Base-by-base conservation (phyloP, 2,797 vertebrate species). In the Pseudochaenichthys georgianus region DNA sequence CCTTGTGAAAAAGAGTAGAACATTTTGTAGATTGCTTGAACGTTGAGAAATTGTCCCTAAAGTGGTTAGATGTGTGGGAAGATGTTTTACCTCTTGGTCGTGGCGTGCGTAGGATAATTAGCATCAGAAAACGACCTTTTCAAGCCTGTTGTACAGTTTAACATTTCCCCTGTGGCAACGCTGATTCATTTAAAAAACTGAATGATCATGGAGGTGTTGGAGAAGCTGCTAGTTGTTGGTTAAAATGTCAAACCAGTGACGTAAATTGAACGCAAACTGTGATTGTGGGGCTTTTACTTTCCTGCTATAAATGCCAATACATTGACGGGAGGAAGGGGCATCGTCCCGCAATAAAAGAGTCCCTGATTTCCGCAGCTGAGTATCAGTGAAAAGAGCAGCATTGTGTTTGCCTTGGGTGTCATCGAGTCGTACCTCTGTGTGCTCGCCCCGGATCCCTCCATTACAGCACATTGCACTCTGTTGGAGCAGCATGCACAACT, bases 401-500 rank as follows among this genome's bases (percentile, higher is more conserved):
- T 54, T 84, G 82, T 85, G 57, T 71, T 70, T 85, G 70, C 72
- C 75, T 73, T 66, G 73, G 80, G 81, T 70, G 64, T 72, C 13
- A 5, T 70, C 16, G 15, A 28, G 16, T 72, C 58, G 53, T 62
- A 13, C 52, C 75, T 85, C 76, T 46, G 62, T 71, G 59, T 55
- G 55, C 69, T 75, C 53, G 21, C 64, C 47, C 74, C 82, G 51
- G 23, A 17, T 66, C 70, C 76, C 70, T 80, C 63, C 66, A 42
- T 6, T 77, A 75, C 78, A 75, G 77, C 71, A 75, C 78, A 77
- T 82, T 78, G 80, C 77, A 74, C 81, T 88, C 79, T 73, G 70
- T 81, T 15, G 10, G 69, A 84, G 79, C 64, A 71, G 84, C 67
- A 75, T 38, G 86, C 82, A 90, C 77, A 84, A 84, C 82, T 88